Conservation (phyloP, 1,140 invertebrate genomes). For the Parasteatoda tepidariorum region DNA sequence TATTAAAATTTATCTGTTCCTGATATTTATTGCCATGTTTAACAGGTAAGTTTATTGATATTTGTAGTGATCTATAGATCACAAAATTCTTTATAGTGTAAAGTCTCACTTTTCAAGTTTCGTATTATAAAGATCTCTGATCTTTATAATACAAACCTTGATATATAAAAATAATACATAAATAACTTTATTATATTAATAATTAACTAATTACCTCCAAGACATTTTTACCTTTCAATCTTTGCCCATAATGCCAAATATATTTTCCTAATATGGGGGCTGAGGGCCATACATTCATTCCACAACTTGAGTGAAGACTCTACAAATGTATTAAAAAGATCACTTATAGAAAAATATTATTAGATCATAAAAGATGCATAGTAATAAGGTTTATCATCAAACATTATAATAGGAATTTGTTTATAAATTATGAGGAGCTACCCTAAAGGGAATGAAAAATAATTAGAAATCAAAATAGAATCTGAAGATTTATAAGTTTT, state of each 20-base stretch:
- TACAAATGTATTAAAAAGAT: slow-evolving; percentile 64
- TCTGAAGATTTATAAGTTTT: neutral
- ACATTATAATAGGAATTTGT: neutral
- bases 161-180: neutral
- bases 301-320: slow-evolving; percentile 78
- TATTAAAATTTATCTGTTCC: too few species aligned
- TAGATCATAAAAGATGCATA: neutral
- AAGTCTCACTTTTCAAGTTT: too few species aligned
- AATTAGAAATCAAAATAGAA: neutral
- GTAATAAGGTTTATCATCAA: neutral
- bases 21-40: too few species aligned
- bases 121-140: neutral
- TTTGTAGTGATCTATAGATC: neutral
- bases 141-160: neutral
- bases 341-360: neutral
- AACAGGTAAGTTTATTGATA: neutral
- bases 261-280: slow-evolving; percentile 92
- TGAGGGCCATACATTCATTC: slow-evolving; percentile 94
- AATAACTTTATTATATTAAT: too few species aligned
- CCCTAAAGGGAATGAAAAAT: neutral
- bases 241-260: slow-evolving; percentile 80
- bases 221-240: slow-evolving; percentile 59
- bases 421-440: neutral
- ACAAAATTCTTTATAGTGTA: too few species aligned
- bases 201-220: slow-evolving; percentile 57